Base-by-base conservation (phyloP, 92 coral and sea anemone genomes). In the Epizoanthus rinbou region DNA sequence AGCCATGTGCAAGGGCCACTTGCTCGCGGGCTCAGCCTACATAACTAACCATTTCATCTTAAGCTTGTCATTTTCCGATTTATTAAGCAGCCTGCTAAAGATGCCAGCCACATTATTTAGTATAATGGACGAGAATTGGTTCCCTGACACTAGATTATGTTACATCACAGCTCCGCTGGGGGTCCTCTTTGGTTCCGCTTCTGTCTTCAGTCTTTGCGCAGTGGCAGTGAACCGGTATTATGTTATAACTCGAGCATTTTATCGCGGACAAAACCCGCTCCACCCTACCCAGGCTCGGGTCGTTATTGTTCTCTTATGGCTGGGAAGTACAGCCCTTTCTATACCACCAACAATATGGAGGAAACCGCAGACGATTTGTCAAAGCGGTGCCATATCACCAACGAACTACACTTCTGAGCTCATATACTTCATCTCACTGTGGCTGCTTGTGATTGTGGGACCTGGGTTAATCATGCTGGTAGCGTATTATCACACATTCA, bases 81-180 rank as follows among this genome's bases (percentile, higher is more conserved):
- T 82, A 31, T 25, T 82, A 25, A 82, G 70, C 66, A 68, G 79
- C 33, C 10, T 68, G 41, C 58, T 82, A 18, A 82, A 82, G 56
- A 71, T 82, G 85, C 67, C 85, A 6, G 57, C 85, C 0, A 21
- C 73, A 39, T 73, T 80, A 25, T 64, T 74, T 3, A 74, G 85
- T 3, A 73, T 80, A 41, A 64, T 80, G 23, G 75, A 80, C 54
- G 74, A 74, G 2, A 56, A 71, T 18, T 82, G 86, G 86, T 70
- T 70, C 64, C 86, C 86, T 7, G 70, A 69, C 80, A 71, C 73
- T 58, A 37, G 39, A 17, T 41, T 71, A 15, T 82, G 86, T 31
- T 82, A 82, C 86, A 13, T 82, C 50, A 82, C 86, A 31, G 50
- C 86, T 23, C 86, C 86, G n/a, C 63, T 70, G 23, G 86, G 86